These are phyloP conservation scores for Meles meles DNA, from an alignment of 2,113 vertebrate genomes.

Conservation along the genomic window DNA sequence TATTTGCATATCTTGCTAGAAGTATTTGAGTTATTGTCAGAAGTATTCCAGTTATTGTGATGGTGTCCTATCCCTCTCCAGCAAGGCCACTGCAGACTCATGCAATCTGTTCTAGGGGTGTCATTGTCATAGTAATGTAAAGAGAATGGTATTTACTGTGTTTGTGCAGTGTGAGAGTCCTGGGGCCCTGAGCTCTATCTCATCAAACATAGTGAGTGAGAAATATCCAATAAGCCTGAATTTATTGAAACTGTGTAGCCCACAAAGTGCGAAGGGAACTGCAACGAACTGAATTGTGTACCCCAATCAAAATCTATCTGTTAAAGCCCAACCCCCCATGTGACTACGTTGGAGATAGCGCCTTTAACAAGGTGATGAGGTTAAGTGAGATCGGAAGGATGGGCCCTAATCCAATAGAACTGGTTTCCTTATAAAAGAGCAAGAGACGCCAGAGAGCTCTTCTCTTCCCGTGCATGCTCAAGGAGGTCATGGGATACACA, in stretches of 20 bases:
- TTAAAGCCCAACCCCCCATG: neutral
- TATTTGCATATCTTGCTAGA: neutral
- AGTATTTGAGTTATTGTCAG: neutral
- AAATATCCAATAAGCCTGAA: neutral
- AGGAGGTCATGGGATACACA: neutral
- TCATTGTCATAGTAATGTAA: neutral
- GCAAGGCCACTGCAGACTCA: neutral
- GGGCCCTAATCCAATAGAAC: neutral
- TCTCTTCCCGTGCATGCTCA: neutral
- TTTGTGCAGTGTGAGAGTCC: neutral
- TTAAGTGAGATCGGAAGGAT: neutral
- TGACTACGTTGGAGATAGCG: neutral
- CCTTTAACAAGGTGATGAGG: neutral
- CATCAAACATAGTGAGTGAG: neutral
- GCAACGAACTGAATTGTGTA: too few species aligned
- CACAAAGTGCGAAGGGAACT: neutral
- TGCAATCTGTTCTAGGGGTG: neutral
- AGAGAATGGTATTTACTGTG: neutral
- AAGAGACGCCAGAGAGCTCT: neutral
- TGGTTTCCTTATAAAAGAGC: neutral
- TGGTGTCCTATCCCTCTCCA: neutral
- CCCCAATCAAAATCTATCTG: neutral
- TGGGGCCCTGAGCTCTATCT: neutral
- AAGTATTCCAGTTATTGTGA: neutral
- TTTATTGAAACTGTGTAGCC: neutral